Conservation (phyloP, 2,888 invertebrate species). For the Agrotis puta region DNA sequence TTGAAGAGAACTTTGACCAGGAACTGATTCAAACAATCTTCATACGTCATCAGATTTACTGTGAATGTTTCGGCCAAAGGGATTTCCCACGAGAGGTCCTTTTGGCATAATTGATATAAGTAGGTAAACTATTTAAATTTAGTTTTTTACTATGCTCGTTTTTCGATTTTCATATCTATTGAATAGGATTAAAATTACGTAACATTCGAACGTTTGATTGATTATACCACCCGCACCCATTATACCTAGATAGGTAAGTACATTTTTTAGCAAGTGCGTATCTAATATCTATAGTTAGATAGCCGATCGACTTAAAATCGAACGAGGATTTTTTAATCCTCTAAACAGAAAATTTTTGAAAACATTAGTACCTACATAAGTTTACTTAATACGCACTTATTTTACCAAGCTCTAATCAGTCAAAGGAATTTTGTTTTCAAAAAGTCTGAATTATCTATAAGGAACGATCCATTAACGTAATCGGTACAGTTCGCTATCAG, state of each 20-base stretch:
- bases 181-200: slow-evolving; percentile 4
- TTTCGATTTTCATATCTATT: not conserved
- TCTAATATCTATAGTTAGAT: slow-evolving; percentile 7
- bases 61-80: slow-evolving; percentile 4
- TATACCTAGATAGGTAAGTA: slow-evolving; percentile 4
- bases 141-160: not conserved
- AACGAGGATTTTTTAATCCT: slow-evolving; percentile 25
- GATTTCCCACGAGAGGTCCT: slow-evolving; percentile 14
- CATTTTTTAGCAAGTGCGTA: slow-evolving; percentile 1
- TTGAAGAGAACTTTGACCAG: slow-evolving; percentile 33
- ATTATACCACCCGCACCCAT: slow-evolving; percentile 28
- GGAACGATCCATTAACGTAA: slow-evolving; percentile 20
- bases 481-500: slow-evolving; percentile 18
- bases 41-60: slow-evolving; percentile 9
- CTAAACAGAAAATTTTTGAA: slow-evolving; percentile 16
- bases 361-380: slow-evolving; percentile 17
- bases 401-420: slow-evolving; percentile 10
- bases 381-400: slow-evolving; percentile 19
- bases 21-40: slow-evolving; percentile 17
- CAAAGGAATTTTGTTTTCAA: slow-evolving; percentile 31
- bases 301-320: slow-evolving; percentile 18
- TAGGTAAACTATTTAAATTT: not conserved
- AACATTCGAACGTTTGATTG: slow-evolving; percentile 11
- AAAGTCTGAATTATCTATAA: slow-evolving; percentile 20
- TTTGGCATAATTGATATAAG: not conserved